Base-by-base conservation (phyloP, 2,888 invertebrate species). In the Serrognathus titanus region DNA sequence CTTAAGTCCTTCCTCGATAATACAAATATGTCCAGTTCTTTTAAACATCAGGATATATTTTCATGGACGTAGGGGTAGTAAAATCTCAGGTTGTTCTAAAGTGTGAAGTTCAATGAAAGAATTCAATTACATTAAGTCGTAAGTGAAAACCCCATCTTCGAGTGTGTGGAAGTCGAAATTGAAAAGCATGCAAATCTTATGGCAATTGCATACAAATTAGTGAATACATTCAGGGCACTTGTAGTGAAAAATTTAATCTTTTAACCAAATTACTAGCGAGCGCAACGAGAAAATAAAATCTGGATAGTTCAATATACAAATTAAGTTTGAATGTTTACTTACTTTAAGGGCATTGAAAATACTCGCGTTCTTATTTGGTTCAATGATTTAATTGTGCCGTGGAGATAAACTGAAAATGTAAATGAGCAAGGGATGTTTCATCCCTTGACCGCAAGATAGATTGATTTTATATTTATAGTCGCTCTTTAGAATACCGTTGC, bases 381-480 rank as follows among this genome's bases (percentile, higher is more conserved):
- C 55, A 49, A 56, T 56, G 56, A 57, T 60, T 60, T 60, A 60
- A 60, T 60, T 60, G 60, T 57, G 51, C 57, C 52, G 46, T 43
- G 24, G 46, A 62, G 62, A 62, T 63, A 58, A 60, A 57, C 58
- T 50, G 62, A 59, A 64, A 61, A 64, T 66, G 66, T 58, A 64
- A 64, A 66, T 66, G 62, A 61, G 61, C 45, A 39, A 52, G 55
- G 54, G 61, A 63, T 59, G 63, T 46, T 35, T 31, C 60, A 60
- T 58, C 63, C 63, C 60, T 62, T 62, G 62, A 62, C 63, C 63
- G 48, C 61, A 63, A 62, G 62, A 64, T 63, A 58, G 61, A 64
- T 64, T 61, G 64, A 64, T 64, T 62, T 63, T 64, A 58, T 63
- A 64, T 63, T 61, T 63, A 61, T 59, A 48, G 45, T 20, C 53